Evolutionary conservation across 2,888 invertebrate genomes (phyloP).

Genomic region (Scotopteryx bipunctaria): DNA sequence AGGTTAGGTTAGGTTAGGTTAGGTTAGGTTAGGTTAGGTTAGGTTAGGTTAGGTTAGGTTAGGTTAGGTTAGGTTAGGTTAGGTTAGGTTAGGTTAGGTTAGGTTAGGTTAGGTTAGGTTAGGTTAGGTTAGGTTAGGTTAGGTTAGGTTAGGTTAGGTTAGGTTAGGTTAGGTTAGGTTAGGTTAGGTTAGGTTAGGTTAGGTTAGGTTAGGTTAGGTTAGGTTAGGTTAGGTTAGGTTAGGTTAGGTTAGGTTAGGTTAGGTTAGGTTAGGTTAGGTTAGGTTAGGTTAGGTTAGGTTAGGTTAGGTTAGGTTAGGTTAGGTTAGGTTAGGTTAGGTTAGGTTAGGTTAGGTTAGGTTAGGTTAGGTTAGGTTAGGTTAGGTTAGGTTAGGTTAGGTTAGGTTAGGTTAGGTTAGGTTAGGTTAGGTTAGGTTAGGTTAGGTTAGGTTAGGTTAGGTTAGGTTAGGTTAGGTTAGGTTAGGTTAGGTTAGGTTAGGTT

Average conservation of each 20-base stretch:
- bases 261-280: neutral
- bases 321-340: neutral
- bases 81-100: neutral
- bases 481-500: neutral
- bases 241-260: neutral
- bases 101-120: neutral
- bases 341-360: neutral
- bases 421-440: neutral
- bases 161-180: neutral
- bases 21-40: neutral
- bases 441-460: neutral
- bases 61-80: neutral
- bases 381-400: neutral
- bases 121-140: neutral
- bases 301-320: neutral
- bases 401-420: neutral
- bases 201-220: neutral
- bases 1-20: neutral
- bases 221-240: neutral
- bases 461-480: neutral
- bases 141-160: neutral
- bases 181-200: neutral
- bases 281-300: neutral
- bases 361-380: neutral
- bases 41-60: neutral